phyloP scores from a whole-genome alignment of 2,888 invertebrate genomes.

The Chaetogeoica ovagalla region DNA sequence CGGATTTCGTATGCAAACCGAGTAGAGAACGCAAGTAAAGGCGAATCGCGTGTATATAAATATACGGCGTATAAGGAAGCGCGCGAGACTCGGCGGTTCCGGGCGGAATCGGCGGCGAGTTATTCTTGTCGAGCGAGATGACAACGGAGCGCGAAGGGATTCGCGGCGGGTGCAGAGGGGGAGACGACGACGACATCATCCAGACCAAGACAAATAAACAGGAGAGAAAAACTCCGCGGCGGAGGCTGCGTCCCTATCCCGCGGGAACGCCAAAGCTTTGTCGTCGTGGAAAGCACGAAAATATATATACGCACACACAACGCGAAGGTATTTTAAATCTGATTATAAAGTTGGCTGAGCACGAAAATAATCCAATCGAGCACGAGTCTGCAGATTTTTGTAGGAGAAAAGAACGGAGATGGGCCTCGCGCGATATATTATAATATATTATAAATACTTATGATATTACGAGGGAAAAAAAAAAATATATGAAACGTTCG shows the following conservation, averaged over 20 bases:
- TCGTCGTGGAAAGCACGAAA: not conserved
- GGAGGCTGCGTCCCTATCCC: slow-evolving; percentile 8
- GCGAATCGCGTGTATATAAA: not conserved
- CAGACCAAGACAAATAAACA: slow-evolving; percentile 40
- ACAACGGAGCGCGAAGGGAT: no score
- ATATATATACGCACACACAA: not conserved
- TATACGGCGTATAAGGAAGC: slow-evolving; percentile 3
- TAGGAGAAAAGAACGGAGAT: not conserved
- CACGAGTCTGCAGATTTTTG: slow-evolving; percentile 17
- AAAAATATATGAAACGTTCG: no score
- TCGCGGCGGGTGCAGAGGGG: not conserved
- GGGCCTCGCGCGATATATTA: no score
- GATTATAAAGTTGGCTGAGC: slow-evolving; percentile 43
- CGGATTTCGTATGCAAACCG: slow-evolving; percentile 49
- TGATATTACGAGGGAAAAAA: no score
- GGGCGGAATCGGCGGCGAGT: slow-evolving; percentile 1
- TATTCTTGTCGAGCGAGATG: slow-evolving; percentile 1
- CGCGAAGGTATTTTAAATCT: slow-evolving; percentile 40
- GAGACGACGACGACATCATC: not conserved
- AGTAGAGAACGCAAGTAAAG: not conserved
- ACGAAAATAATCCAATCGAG: slow-evolving; percentile 48
- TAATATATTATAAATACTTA: no score
- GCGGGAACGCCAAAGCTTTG: slow-evolving; percentile 34
- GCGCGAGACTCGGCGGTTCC: slow-evolving; percentile 18
- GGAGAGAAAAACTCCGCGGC: slow-evolving; percentile 23